Conservation (phyloP, 2,113 vertebrate genomes). For the Nanorana parkeri region DNA sequence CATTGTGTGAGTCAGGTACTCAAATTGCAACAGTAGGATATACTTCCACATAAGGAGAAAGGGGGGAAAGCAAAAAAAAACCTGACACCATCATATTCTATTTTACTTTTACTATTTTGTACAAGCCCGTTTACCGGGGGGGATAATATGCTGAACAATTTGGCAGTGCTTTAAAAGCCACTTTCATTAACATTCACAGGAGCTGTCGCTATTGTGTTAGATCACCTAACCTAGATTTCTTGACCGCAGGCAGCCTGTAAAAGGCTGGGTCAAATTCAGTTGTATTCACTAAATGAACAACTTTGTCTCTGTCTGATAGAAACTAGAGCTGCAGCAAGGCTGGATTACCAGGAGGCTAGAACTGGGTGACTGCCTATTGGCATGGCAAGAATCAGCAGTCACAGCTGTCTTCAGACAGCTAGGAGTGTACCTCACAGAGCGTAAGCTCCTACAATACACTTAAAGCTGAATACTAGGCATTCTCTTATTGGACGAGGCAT, state of each 20-base stretch:
- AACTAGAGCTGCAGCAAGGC: slow-evolving; percentile 12
- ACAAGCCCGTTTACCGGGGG: no score
- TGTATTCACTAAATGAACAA: slow-evolving; percentile 24
- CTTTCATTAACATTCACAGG: neutral
- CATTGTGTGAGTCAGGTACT: neutral
- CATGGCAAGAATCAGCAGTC: slow-evolving; percentile 14
- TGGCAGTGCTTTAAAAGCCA: neutral
- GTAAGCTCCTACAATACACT: neutral
- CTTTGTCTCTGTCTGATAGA: slow-evolving; percentile 28
- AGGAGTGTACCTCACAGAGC: slow-evolving; percentile 1
- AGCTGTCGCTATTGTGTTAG: slow-evolving; percentile 1
- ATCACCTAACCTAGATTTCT: slow-evolving; percentile 13
- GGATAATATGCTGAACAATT: neutral
- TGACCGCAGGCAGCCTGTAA: slow-evolving; percentile 7
- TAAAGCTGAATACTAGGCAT: no score
- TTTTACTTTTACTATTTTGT: no score
- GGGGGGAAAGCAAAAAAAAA: neutral
- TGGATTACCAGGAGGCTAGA: slow-evolving; percentile 1
- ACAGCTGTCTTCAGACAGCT: neutral
- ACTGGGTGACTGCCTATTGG: slow-evolving; percentile 2
- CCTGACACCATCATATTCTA: neutral
- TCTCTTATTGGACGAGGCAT: no score
- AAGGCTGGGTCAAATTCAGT: neutral
- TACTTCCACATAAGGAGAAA: neutral
- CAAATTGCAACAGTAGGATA: neutral